These are phyloP conservation scores for Esox niger DNA, from an alignment of 2,113 vertebrate genomes.

Conservation along the genomic window DNA sequence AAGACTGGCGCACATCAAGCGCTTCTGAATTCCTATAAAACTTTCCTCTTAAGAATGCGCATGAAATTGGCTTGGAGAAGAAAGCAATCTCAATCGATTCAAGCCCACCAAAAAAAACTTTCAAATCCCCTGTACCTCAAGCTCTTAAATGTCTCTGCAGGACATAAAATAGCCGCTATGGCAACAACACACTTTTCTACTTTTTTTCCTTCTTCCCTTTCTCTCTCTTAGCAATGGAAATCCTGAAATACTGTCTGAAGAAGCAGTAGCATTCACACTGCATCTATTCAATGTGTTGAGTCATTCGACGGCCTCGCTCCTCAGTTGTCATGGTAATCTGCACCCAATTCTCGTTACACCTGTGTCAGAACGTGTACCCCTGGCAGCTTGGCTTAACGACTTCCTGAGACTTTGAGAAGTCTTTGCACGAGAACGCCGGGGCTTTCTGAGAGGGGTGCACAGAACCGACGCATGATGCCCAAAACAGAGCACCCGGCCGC, in stretches of 20 bases:
- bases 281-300: too few species aligned
- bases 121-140: slow-evolving; percentile 54
- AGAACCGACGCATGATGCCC: not conserved
- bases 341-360: too few species aligned
- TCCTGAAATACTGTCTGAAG: too few species aligned
- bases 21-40: slow-evolving; percentile 61
- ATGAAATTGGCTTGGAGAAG: slow-evolving; percentile 66
- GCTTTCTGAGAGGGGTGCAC: not conserved
- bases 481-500: too few species aligned
- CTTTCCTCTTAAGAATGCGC: slow-evolving; percentile 60
- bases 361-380: too few species aligned
- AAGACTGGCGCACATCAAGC: slow-evolving; percentile 51
- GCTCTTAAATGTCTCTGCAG: slow-evolving; percentile 58
- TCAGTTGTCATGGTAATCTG: too few species aligned
- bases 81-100: slow-evolving; percentile 64
- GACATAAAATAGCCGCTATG: slow-evolving; percentile 47
- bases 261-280: too few species aligned
- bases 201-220: slow-evolving; percentile 18
- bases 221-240: too few species aligned
- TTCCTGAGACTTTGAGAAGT: not conserved
- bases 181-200: slow-evolving; percentile 13
- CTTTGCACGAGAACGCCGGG: not conserved
- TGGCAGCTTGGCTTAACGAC: too few species aligned
- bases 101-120: slow-evolving; percentile 40
- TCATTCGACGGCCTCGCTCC: too few species aligned